Evolutionary conservation across 2,797 vertebrate genomes (phyloP).

Genomic region (Phataginus tetradactyla): DNA sequence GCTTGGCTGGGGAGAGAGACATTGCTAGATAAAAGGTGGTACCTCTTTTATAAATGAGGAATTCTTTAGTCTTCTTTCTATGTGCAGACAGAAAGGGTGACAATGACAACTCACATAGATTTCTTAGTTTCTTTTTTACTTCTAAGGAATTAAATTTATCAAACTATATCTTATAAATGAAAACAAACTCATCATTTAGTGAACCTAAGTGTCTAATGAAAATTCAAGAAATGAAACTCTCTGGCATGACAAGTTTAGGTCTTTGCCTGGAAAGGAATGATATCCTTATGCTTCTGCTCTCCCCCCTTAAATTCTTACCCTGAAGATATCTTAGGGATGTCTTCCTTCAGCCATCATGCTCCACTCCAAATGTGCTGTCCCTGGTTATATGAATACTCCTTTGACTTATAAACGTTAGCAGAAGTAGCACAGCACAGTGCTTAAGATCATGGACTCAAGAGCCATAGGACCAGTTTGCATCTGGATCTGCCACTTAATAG

Average conservation of each 20-base stretch:
- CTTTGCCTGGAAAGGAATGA: neutral
- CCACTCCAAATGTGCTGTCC: neutral
- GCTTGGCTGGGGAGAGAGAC: neutral
- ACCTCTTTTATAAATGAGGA: neutral
- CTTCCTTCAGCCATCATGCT: neutral
- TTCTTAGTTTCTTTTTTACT: neutral
- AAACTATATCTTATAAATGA: neutral
- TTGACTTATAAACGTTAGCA: neutral
- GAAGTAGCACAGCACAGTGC: neutral
- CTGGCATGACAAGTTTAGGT: neutral
- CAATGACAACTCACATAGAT: neutral
- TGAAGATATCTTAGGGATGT: neutral
- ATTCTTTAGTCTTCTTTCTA: neutral
- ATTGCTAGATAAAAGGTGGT: neutral
- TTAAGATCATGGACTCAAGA: neutral
- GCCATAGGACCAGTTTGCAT: neutral
- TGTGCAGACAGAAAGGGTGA: neutral
- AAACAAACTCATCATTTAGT: neutral
- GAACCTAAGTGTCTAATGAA: neutral
- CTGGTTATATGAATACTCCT: neutral
- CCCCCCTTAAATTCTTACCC: neutral
- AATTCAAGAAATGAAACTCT: slow-evolving; percentile 42
- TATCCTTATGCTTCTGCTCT: neutral
- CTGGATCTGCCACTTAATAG: neutral
- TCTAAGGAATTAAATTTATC: neutral